Conservation (phyloP, 1,140 invertebrate genomes). For the Eulimnadia texana region DNA sequence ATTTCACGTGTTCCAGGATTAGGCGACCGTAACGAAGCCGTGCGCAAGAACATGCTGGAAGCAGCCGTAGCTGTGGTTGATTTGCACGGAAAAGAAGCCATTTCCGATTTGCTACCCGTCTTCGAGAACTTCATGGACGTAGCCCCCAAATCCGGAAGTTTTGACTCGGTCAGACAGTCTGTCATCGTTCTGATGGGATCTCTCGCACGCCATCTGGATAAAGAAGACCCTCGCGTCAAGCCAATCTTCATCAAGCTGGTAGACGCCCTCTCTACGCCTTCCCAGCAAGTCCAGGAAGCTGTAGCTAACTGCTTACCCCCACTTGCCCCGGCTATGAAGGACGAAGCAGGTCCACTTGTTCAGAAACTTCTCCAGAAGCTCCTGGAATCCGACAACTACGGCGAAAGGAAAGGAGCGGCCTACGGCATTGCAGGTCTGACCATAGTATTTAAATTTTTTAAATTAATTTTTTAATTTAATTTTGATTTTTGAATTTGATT, state of each 20-base stretch:
- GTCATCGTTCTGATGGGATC: slow-evolving; percentile 95
- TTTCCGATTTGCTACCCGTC: slow-evolving; percentile 61
- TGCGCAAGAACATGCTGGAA: slow-evolving; percentile 78
- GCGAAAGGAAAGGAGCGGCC: slow-evolving; percentile 83
- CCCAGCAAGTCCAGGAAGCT: slow-evolving; percentile 94
- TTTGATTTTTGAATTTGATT: no score
- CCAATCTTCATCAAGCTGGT: slow-evolving; percentile 85
- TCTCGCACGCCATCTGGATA: slow-evolving; percentile 84
- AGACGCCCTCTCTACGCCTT: slow-evolving; percentile 84
- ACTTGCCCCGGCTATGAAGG: slow-evolving; percentile 78
- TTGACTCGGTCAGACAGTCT: slow-evolving; percentile 83
- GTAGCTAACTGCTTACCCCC: slow-evolving; percentile 92
- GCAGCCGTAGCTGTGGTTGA: slow-evolving; percentile 84
- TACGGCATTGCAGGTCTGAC: slow-evolving; percentile 58
- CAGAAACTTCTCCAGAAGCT: slow-evolving; percentile 75
- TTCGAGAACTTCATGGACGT: slow-evolving; percentile 83
- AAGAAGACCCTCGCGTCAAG: slow-evolving; percentile 67
- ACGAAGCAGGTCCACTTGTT: slow-evolving; percentile 73
- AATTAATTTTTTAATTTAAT: no score
- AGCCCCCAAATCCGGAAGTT: slow-evolving; percentile 75
- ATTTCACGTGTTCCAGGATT: no score
- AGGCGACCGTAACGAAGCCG: slow-evolving; percentile 64
- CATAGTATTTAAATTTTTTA: neutral
- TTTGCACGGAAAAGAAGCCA: slow-evolving; percentile 63
- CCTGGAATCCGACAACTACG: slow-evolving; percentile 87